These are phyloP conservation scores for Pyrgus malvae DNA, from an alignment of 2,888 invertebrate species.

Conservation along the genomic window DNA sequence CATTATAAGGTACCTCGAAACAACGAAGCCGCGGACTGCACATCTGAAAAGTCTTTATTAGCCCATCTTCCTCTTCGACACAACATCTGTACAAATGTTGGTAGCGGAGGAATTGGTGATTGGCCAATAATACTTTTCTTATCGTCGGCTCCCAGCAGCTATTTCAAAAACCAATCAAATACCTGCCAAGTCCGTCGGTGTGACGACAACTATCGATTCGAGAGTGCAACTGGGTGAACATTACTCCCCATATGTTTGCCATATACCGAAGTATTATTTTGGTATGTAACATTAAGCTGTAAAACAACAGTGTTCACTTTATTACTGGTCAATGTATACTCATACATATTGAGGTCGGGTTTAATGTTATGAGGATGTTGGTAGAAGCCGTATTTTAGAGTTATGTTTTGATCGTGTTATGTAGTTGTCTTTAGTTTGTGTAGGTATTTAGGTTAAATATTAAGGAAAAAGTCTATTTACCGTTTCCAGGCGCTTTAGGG, in stretches of 20 bases:
- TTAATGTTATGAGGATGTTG: conserved; percentile 37
- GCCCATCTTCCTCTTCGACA: conserved; percentile 44
- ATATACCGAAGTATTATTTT: conserved; percentile 77
- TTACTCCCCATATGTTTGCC: conserved; percentile 72
- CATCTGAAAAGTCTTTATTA: conserved; percentile 43
- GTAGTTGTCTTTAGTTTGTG: conserved; percentile 13
- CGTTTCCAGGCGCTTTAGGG: conserved; percentile 74
- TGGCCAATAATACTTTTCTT: conserved; percentile 47
- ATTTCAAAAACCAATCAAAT: conserved; percentile 79
- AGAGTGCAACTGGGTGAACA: conserved; percentile 65
- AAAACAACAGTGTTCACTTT: conserved; percentile 79
- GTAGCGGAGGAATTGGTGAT: conserved; percentile 36
- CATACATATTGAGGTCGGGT: conserved; percentile 33
- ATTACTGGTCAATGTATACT: conserved; percentile 63
- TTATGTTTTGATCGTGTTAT: background rate
- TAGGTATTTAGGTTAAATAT: conserved; percentile 18
- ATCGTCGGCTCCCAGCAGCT: conserved; percentile 52
- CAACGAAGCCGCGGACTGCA: conserved; percentile 61
- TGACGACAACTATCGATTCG: conserved; percentile 77
- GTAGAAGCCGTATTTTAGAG: conserved; percentile 5
- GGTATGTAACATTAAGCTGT: conserved; percentile 76
- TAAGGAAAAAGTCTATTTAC: conserved; percentile 59
- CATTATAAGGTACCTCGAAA: conserved; percentile 63
- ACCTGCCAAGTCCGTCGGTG: conserved; percentile 80
- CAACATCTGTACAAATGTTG: conserved; percentile 23